phyloP scores from a whole-genome alignment of 2,113 vertebrate genomes.

The Brienomyrus longianalis region DNA sequence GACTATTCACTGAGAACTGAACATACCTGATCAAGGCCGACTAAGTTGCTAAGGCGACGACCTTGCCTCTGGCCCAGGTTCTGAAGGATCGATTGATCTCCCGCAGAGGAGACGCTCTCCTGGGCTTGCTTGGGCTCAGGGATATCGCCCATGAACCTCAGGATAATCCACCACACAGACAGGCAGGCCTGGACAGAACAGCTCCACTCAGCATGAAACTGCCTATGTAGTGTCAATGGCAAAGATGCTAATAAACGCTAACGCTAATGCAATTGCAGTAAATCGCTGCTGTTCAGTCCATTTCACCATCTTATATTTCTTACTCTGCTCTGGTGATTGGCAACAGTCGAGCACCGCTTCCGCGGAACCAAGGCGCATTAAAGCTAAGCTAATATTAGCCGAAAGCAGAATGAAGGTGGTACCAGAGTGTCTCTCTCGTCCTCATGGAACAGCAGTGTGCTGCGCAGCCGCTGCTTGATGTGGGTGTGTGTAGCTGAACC shows the following conservation, averaged over 20 bases:
- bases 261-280: neutral
- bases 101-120: slow-evolving; percentile 1
- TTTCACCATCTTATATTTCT: neutral
- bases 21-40: slow-evolving; percentile 59
- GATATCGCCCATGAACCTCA: slow-evolving; percentile 94
- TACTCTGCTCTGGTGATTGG: neutral
- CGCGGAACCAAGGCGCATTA: neutral
- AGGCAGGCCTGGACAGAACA: slow-evolving; percentile 66
- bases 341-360: neutral
- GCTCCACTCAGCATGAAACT: neutral
- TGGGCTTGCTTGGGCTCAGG: slow-evolving; percentile 71
- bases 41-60: slow-evolving; percentile 58
- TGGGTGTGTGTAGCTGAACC: slow-evolving; percentile 64
- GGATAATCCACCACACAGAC: slow-evolving; percentile 80
- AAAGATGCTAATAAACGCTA: neutral
- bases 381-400: neutral
- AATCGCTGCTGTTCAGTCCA: neutral
- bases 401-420: neutral
- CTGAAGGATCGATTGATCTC: slow-evolving; percentile 38
- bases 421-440: slow-evolving; percentile 75
- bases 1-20: neutral
- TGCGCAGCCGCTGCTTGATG: slow-evolving; percentile 57
- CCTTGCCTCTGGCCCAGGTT: slow-evolving; percentile 50
- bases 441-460: slow-evolving; percentile 80
- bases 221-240: neutral